phyloP scores from a whole-genome alignment of 2,797 vertebrate species.

The Anguilla pacifica region DNA sequence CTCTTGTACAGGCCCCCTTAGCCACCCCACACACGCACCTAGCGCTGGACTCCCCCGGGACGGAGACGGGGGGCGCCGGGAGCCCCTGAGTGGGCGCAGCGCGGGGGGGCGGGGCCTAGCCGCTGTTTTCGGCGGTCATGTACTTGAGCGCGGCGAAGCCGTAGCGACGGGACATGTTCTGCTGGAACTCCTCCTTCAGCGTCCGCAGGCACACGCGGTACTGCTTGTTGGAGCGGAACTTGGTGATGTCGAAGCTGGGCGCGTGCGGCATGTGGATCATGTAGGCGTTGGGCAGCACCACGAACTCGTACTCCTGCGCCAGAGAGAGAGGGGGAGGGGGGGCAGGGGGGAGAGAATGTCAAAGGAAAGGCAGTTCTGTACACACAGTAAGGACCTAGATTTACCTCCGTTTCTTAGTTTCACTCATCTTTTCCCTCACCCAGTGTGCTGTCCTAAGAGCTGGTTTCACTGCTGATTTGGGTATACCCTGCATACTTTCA shows the following conservation, averaged over 20 bases:
- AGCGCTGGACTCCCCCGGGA: background rate
- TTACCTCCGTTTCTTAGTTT: background rate
- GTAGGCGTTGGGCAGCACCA: constrained; percentile 94
- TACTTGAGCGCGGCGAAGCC: constrained; percentile 97
- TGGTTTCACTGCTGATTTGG: too few relatives aligned
- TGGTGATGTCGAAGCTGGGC: constrained; percentile 98
- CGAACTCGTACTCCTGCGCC: constrained; percentile 92
- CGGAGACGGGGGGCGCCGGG: constrained; percentile 19
- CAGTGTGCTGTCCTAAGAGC: too few relatives aligned
- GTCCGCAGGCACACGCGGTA: constrained; percentile 97
- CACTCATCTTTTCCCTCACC: too few relatives aligned
- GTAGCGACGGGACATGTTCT: constrained; percentile 95
- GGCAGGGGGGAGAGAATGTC: background rate
- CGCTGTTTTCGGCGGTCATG: constrained; percentile 98
- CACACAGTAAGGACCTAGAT: too few relatives aligned
- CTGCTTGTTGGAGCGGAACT: constrained; percentile 99
- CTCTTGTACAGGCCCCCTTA: background rate
- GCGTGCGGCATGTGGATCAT: constrained; percentile 99
- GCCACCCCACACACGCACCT: too few relatives aligned
- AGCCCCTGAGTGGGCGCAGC: background rate
- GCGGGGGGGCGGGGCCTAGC: constrained; percentile 75
- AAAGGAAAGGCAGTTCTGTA: too few relatives aligned
- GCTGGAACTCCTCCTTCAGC: constrained; percentile 97
- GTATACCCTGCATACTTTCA: too few relatives aligned
- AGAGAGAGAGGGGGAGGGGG: constrained; percentile 15